Evolutionary conservation across 2,113 vertebrate species (phyloP).

Genomic region (Bos indicus): DNA sequence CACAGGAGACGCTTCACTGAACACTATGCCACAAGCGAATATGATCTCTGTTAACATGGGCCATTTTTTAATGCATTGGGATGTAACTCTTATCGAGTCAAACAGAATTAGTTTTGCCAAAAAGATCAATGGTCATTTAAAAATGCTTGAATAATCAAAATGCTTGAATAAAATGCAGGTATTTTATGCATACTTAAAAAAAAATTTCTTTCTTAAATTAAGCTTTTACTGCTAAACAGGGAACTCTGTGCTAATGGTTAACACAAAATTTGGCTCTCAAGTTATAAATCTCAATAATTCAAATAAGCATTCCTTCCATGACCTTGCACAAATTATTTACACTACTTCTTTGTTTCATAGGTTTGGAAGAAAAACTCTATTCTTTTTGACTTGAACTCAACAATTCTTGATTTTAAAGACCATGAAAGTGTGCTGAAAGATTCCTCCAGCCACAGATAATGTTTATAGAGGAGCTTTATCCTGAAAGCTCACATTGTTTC

Average conservation of each 20-base stretch:
- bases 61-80: conserved; percentile 34
- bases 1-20: not conserved
- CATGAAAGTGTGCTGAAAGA: not conserved
- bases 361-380: conserved; percentile 13
- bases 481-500: not conserved
- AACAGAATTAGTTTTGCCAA: conserved; percentile 42
- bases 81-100: not conserved
- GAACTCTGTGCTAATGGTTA: not conserved
- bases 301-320: not conserved
- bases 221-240: not conserved
- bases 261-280: not conserved
- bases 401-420: conserved; percentile 19
- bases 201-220: not conserved
- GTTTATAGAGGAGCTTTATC: not conserved
- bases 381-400: not conserved
- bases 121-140: conserved; percentile 18
- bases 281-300: not conserved
- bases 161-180: conserved; percentile 5
- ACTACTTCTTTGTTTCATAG: not conserved
- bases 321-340: not conserved
- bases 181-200: not conserved
- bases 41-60: not conserved
- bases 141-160: conserved; percentile 35
- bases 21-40: not conserved
- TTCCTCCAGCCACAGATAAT: not conserved